Evolutionary conservation across 2,113 vertebrate genomes (phyloP), one percentile per base, ranked within the genome.

Genomic region (Apteryx mantelli): DNA sequence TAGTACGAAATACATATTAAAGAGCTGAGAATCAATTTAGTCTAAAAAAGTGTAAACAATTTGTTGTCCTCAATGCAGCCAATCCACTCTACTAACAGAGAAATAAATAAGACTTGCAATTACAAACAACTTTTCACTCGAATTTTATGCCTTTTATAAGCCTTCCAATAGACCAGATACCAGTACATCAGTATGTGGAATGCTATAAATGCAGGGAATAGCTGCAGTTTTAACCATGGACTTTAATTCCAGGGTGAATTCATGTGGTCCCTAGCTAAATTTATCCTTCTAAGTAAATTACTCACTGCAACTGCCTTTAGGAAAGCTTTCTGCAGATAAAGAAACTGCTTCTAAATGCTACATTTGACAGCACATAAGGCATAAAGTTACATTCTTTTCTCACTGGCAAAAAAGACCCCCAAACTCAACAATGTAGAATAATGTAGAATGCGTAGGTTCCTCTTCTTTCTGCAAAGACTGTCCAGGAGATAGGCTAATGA

Each of bases 201-300:
- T 80, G 88, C 84, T 88, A 17, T 91, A 92, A 94, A 91, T 92
- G 91, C 25, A 55, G 56, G 92, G 89, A 96, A 93, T 26, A 88
- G 88, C 82, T 93, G 93, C 95, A 87, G 94, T 92, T 95, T 84
- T 95, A 92, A 93, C 92, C 87, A 88, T 60, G 91, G 95, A 95
- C 96, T 97, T 97, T 96, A 97, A 98, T 98, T 96, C 98, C 97
- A 97, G 97, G 87, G 86, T 87, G 79, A 78, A 66, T 95, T 96
- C 89, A 95, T 97, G 87, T 93, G 83, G 95, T 97, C 87, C 95
- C 87, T 89, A 44, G 95, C 97, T 98, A 96, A 95, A 97, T 96
- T 97, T 97, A 98, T 97, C 97, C 93, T 88, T 91, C 96, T 98
- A 96, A 98, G 97, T 97, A 98, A 97, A 98, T 97, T 94, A 93